Evolutionary conservation across 2,888 invertebrate genomes (phyloP).

Genomic region (Amphipoea oculea): DNA sequence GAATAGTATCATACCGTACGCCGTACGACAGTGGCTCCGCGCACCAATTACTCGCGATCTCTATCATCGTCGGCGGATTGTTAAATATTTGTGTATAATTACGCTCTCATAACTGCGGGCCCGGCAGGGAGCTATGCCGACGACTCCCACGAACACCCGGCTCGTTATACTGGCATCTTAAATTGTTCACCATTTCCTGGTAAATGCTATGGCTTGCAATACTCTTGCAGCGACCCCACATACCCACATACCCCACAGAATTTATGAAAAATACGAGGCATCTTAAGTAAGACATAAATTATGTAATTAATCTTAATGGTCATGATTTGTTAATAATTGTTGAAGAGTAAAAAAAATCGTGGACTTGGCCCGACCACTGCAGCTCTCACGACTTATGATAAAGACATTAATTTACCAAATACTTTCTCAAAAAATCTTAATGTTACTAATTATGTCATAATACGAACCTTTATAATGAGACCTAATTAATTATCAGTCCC

Average conservation of each 20-base stretch:
- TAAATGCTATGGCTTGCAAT: slow-evolving; percentile 6
- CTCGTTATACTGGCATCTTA: slow-evolving; percentile 49
- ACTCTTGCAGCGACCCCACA: slow-evolving; percentile 1
- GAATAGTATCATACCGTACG: background rate
- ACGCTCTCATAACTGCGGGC: slow-evolving; percentile 33
- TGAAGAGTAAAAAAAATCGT: slow-evolving; percentile 1
- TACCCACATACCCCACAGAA: slow-evolving; percentile 10
- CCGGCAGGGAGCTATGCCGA: slow-evolving; percentile 25
- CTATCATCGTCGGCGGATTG: slow-evolving; percentile 42
- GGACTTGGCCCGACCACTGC: background rate
- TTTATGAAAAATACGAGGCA: slow-evolving; percentile 5
- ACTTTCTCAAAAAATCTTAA: slow-evolving; percentile 8
- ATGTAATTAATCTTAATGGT: slow-evolving; percentile 32
- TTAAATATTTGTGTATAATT: slow-evolving; percentile 64
- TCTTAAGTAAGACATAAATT: slow-evolving; percentile 36
- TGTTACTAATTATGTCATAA: slow-evolving; percentile 32
- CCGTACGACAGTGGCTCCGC: background rate
- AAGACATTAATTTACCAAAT: slow-evolving; percentile 39
- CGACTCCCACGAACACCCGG: slow-evolving; percentile 38
- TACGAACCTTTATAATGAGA: slow-evolving; percentile 30
- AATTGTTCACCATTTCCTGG: slow-evolving; percentile 49
- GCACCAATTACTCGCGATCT: slow-evolving; percentile 44
- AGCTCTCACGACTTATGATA: slow-evolving; percentile 19
- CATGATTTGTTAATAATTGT: slow-evolving; percentile 3
- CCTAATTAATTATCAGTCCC: slow-evolving; percentile 41